Percentiles rank a stretch among this genome's conserved stretches.
These are phyloP conservation scores for Rotaria sp. DNA, from an alignment of 2,888 invertebrate species.

Conservation along the genomic window DNA sequence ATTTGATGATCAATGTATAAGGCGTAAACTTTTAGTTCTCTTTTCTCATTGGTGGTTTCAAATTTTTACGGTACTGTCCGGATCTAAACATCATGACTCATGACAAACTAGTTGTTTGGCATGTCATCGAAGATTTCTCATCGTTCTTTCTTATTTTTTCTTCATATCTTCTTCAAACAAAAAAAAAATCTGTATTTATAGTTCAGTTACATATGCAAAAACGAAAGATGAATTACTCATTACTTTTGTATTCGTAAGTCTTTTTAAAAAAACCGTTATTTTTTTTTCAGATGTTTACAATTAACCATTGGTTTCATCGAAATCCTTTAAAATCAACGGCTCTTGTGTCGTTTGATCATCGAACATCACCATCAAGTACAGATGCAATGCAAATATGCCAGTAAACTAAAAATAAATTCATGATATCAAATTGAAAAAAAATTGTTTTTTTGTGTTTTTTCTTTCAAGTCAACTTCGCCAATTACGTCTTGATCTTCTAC, in stretches of 20 bases:
- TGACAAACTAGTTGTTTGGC: neutral
- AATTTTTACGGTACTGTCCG: neutral
- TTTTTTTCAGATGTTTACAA: neutral
- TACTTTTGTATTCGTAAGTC: neutral
- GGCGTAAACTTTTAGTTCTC: too few relatives aligned
- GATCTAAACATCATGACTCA: neutral
- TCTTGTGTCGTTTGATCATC: constrained; percentile 57
- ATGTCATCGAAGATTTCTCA: neutral
- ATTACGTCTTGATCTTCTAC: constrained; percentile 5
- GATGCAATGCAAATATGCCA: constrained; percentile 60
- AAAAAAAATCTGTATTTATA: neutral
- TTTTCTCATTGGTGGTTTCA: neutral
- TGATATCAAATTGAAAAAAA: neutral
- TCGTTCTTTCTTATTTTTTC: neutral
- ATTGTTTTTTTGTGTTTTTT: neutral
- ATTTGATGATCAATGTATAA: too few relatives aligned
- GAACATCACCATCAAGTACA: constrained; percentile 57
- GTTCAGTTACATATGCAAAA: neutral
- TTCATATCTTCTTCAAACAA: neutral
- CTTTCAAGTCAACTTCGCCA: constrained; percentile 18
- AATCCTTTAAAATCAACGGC: constrained; percentile 63
- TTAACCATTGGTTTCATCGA: constrained; percentile 62
- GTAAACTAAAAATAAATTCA: constrained; percentile 48
- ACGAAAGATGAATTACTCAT: neutral
- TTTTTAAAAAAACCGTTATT: too few relatives aligned